Conservation (phyloP, 2,797 vertebrate species). For the Xenopus petersii region DNA sequence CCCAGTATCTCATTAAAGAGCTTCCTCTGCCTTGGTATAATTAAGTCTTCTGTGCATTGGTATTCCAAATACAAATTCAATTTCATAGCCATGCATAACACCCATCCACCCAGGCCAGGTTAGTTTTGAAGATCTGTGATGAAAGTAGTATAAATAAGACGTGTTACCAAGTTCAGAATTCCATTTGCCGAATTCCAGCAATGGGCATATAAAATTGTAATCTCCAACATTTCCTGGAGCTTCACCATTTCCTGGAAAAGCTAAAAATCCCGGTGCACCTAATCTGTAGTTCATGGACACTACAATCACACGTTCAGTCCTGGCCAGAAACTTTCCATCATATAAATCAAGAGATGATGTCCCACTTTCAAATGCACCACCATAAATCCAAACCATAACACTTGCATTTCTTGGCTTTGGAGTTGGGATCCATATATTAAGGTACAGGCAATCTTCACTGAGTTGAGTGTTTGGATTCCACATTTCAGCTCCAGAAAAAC, state of each 20-base stretch:
- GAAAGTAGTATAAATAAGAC: constrained; percentile 76
- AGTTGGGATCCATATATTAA: constrained; percentile 83
- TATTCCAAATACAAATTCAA: constrained; percentile 88
- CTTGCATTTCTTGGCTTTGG: constrained; percentile 72
- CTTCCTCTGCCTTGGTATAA: constrained; percentile 79
- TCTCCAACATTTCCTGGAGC: constrained; percentile 80
- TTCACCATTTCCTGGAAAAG: constrained; percentile 72
- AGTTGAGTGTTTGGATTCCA: constrained; percentile 87
- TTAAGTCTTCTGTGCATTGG: constrained; percentile 73
- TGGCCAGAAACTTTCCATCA: constrained; percentile 79
- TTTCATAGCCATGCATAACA: constrained; percentile 84
- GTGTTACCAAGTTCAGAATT: constrained; percentile 68
- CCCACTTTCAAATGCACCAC: constrained; percentile 76
- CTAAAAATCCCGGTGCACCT: constrained; percentile 80
- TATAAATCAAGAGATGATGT: constrained; percentile 78
- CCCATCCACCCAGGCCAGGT: constrained; percentile 91
- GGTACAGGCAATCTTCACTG: constrained; percentile 88
- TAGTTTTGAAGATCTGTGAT: constrained; percentile 79
- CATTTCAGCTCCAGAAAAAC: constrained; percentile 82
- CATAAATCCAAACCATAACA: constrained; percentile 91
- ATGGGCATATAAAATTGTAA: constrained; percentile 71
- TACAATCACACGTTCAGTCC: constrained; percentile 79
- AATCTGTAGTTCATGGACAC: constrained; percentile 89
- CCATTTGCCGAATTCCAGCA: constrained; percentile 68
- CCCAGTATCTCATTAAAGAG: constrained; percentile 80